Evolutionary conservation across 2,888 invertebrate species (phyloP).

Genomic region (Sphinx pinastri): DNA sequence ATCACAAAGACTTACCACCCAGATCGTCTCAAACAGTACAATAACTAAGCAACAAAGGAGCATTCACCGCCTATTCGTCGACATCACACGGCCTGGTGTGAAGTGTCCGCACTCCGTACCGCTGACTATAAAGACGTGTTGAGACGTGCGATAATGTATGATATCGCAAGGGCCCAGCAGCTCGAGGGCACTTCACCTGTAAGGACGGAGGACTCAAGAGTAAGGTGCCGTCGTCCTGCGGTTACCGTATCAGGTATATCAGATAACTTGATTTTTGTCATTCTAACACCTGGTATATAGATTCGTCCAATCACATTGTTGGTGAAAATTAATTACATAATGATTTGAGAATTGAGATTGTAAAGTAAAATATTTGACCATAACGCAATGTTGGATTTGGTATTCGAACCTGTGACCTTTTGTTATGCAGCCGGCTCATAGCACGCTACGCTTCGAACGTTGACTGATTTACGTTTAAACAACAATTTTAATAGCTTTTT

Average conservation of each 20-base stretch:
- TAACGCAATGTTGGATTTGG: no score
- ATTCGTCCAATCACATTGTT: no score
- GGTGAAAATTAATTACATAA: no score
- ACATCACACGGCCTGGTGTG: neutral
- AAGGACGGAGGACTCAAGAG: neutral
- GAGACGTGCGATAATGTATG: slow-evolving; percentile 4
- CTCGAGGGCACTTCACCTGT: neutral
- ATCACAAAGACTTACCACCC: no score
- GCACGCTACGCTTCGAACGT: no score
- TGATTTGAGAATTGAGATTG: no score
- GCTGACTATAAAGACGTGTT: neutral
- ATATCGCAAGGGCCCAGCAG: neutral
- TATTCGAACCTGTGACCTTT: no score
- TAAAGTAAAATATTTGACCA: no score
- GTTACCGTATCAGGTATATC: neutral
- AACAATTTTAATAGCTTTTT: no score
- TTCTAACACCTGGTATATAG: no score
- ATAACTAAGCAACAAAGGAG: neutral
- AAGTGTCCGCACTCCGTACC: neutral
- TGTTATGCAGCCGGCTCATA: no score
- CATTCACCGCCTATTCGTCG: neutral
- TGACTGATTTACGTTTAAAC: no score
- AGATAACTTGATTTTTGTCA: neutral
- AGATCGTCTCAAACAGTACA: neutral
- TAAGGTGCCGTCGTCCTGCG: neutral